Evolutionary conservation across 2,797 vertebrate genomes (phyloP), one percentile per base, ranked within the genome.

Genomic region (Staurois parvus): DNA sequence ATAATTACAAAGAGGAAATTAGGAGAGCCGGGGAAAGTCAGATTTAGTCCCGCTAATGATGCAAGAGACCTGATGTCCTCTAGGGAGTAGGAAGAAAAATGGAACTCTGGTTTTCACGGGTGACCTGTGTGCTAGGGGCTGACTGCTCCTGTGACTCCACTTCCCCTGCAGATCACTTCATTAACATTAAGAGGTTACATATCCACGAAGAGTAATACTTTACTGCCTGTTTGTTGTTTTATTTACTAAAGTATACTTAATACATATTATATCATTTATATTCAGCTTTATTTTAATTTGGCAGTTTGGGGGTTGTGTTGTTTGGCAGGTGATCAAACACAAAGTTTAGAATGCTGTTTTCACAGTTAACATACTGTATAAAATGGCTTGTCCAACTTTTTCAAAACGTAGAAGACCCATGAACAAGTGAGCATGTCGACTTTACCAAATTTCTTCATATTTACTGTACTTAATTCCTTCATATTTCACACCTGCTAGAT

Each of bases 11-110:
- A 92, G 92, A 96, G 93, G 95, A 96, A 96, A 97, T 96, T 94
- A 95, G 92, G 93, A 89, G 94, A 95, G 95, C 94, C 94, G 94
- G 95, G 94, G 94, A 81, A 95, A 99, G 96, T 97, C 96, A 95
- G 96, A 97, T 98, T 97, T 96, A 97, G 96, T 98, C 96, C 95
- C 94, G 92, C 95, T 99, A 99, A 99, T 99, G 98, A 99, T 99
- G 96, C 96, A 95, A 90, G 96, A 98, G 97, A 99, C 97, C 97
- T 97, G 96, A 94, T 91, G 94, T 93, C 94, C 98, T 95, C 96
- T 91, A 88, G 97, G 97, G 98, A 99, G 91, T 93, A 90, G 62
- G 93, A 97, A 97, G 97, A 99, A 97, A 98, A 98, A 99, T 99
- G 97, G 96, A 97, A 97, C 95, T 96, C 96, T 97, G 98, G 97